phyloP scores from a whole-genome alignment of 2,888 invertebrate species.

The Caenorhabditis virilis region DNA sequence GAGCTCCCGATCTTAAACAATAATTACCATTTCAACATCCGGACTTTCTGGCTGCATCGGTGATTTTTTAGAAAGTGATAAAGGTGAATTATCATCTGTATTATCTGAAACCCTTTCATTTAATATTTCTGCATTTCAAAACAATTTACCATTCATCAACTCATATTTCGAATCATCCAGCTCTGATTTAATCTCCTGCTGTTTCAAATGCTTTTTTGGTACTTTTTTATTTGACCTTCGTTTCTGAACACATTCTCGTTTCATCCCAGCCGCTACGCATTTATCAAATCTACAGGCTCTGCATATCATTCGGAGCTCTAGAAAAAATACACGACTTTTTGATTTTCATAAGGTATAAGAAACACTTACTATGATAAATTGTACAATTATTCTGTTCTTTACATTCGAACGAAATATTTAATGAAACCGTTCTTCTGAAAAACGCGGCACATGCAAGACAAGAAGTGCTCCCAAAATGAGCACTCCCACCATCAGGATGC shows the following conservation, averaged over 20 bases:
- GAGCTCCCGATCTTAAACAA: neutral
- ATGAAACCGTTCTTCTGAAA: conserved; percentile 45
- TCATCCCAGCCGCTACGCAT: conserved; percentile 51
- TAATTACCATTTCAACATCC: neutral
- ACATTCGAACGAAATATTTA: conserved; percentile 52
- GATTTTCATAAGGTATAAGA: neutral
- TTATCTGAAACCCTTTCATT: conserved; percentile 14
- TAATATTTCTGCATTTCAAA: no score
- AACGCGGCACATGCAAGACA: conserved; percentile 62
- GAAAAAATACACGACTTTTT: no score
- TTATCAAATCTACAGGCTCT: conserved; percentile 53
- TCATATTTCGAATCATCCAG: conserved; percentile 15
- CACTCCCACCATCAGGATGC: conserved; percentile 46
- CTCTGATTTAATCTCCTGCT: conserved; percentile 21
- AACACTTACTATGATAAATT: conserved; percentile 47
- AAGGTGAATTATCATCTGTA: conserved; percentile 20
- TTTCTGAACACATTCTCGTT: conserved; percentile 47
- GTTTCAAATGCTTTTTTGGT: conserved; percentile 28
- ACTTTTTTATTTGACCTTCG: conserved; percentile 29
- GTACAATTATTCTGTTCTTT: conserved; percentile 43
- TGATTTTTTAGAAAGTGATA: conserved; percentile 26
- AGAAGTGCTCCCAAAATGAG: conserved; percentile 53
- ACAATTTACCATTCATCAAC: neutral
- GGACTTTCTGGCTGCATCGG: conserved; percentile 19
- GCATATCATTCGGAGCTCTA: conserved; percentile 58